A percentile compares a stretch with the other conserved stretches of the same genome.
Conservation (phyloP, 2,888 invertebrate species). For the Ganaspis brasiliensis region DNA sequence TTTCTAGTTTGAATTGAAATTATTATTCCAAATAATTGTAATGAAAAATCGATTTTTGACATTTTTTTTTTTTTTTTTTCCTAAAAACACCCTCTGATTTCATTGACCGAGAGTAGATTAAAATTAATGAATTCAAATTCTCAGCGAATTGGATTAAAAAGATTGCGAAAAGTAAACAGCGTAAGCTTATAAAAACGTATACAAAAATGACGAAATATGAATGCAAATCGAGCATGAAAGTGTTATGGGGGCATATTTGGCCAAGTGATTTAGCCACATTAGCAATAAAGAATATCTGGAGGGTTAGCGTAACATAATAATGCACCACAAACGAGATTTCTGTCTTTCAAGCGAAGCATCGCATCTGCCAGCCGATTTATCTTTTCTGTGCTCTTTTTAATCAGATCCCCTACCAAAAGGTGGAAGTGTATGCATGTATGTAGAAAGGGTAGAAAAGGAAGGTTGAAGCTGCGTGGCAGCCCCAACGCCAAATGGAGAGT, state of each 20-base stretch:
- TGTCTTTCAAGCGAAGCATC: constrained; percentile 58
- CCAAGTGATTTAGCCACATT: constrained; percentile 32
- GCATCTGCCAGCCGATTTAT: constrained; percentile 78
- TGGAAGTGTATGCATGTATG: constrained; percentile 52
- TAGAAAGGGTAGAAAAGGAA: constrained; percentile 60
- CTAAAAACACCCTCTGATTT: too few relatives aligned
- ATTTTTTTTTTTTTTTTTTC: too few relatives aligned
- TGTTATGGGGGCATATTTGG: constrained; percentile 11
- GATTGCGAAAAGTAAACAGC: not conserved
- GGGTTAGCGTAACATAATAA: constrained; percentile 23
- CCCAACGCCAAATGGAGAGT: constrained; percentile 60
- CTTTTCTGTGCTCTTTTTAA: constrained; percentile 72
- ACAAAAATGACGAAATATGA: not conserved
- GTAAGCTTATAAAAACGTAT: not conserved
- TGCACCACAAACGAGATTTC: constrained; percentile 40
- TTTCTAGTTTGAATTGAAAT: too few relatives aligned
- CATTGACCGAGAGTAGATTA: too few relatives aligned
- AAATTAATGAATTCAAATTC: too few relatives aligned
- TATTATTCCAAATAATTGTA: too few relatives aligned
- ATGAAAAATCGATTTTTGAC: too few relatives aligned
- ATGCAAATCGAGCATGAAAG: constrained; percentile 25
- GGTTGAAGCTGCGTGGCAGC: constrained; percentile 60
- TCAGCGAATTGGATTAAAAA: too few relatives aligned
- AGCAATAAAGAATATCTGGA: constrained; percentile 22
- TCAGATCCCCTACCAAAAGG: constrained; percentile 68